Evolutionary conservation across 2,113 vertebrate genomes (phyloP).

Genomic region (Actenoides lindsayi): DNA sequence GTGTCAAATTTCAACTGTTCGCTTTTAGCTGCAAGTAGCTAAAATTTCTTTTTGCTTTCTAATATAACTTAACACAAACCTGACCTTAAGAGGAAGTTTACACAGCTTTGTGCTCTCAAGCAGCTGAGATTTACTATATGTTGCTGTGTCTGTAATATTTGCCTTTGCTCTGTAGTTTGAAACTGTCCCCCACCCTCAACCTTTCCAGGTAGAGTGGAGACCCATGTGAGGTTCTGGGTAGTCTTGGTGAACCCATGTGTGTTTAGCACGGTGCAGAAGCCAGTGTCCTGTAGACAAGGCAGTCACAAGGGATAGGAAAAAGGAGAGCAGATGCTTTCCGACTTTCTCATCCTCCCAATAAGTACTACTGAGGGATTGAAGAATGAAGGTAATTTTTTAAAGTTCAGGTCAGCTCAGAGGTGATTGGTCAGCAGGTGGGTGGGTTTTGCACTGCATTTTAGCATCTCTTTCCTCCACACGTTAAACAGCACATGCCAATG

Average conservation of each 20-base stretch:
- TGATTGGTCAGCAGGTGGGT: not conserved
- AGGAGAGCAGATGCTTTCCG: not conserved
- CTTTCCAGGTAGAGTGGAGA: not conserved
- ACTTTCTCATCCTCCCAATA: not conserved
- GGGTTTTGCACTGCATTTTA: not conserved
- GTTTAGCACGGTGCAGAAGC: not conserved
- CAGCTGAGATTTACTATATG: constrained; percentile 36
- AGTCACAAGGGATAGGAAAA: not conserved
- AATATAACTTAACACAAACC: constrained; percentile 45
- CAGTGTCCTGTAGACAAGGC: not conserved
- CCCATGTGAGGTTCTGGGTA: not conserved
- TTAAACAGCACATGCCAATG: not conserved
- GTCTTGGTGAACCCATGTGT: not conserved
- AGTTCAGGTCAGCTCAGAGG: not conserved
- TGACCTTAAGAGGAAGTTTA: constrained; percentile 68
- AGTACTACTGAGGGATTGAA: not conserved
- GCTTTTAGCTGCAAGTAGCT: not conserved
- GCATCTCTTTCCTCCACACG: not conserved
- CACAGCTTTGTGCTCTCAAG: constrained; percentile 45
- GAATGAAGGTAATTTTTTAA: not conserved
- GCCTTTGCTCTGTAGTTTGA: not conserved
- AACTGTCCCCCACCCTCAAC: not conserved
- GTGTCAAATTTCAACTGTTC: not conserved
- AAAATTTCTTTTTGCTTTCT: constrained; percentile 44
- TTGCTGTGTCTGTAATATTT: constrained; percentile 50